Evolutionary conservation across 2,888 invertebrate species (phyloP), one percentile per base, ranked within the genome.

Genomic region (Mactromeris polynyma): DNA sequence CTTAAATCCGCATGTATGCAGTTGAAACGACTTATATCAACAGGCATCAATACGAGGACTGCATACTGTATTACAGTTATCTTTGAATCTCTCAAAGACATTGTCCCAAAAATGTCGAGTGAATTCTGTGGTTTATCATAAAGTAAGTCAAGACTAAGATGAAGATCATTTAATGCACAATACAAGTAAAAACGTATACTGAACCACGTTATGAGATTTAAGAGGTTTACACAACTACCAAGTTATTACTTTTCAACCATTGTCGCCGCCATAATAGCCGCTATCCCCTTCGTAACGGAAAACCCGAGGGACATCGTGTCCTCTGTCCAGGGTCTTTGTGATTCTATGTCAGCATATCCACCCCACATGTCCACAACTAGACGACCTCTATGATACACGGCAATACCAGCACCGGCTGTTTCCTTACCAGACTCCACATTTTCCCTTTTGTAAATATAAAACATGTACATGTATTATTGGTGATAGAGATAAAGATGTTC

Each of bases 191-290:
- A n/a, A n/a, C n/a, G n/a, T n/a, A 80, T 31, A 42, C 26, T 6
- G 21, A 42, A 54, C 58, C 31, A 9, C 26, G 3, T 38, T 51
- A 31, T 69, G 33, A n/a, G 14, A 69, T 11, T 9, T n/a, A 73
- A n/a, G n/a, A n/a, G n/a, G n/a, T n/a, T n/a, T n/a, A n/a, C n/a
- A n/a, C n/a, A n/a, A n/a, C n/a, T n/a, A n/a, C n/a, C n/a, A n/a
- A n/a, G n/a, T n/a, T n/a, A 87, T 58, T 89, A 96, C 96, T 91
- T 94, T 87, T 97, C 97, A 7, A 97, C 96, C 46, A 97, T 93
- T 86, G 94, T 94, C 0, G 95, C 96, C n/a, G 95, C 92, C 3
- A 93, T 90, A 19, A 96, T 89, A 19, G 96, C n/a, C 95, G 94
- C 93, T 0, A 95, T 92, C 14, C 93, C 95, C 89, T 96, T 96